Evolutionary conservation across 1,140 invertebrate species (phyloP).

Genomic region (Vanessa tameamea): DNA sequence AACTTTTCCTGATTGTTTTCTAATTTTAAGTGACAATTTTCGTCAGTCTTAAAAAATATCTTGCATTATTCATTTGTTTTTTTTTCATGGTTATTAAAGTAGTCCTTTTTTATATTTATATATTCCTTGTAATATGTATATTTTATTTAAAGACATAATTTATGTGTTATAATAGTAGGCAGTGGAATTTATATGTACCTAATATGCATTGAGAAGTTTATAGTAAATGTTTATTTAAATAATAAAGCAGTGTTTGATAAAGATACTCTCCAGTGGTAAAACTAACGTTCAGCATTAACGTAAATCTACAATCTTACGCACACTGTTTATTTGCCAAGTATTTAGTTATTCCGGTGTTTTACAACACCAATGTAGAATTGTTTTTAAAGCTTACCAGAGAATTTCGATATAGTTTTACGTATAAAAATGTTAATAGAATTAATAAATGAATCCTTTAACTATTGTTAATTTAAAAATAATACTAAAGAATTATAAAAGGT

Average conservation of each 20-base stretch:
- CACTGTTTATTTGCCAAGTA: constrained; percentile 32
- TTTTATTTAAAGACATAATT: too few relatives aligned
- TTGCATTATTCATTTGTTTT: too few relatives aligned
- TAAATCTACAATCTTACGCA: constrained; percentile 19
- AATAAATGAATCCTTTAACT: too few relatives aligned
- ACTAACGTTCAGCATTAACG: constrained; percentile 19
- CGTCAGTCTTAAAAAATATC: too few relatives aligned
- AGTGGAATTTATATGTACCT: neutral
- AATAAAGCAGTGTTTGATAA: constrained; percentile 14
- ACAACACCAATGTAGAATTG: neutral
- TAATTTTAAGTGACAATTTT: neutral
- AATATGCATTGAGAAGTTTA: neutral
- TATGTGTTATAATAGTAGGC: too few relatives aligned
- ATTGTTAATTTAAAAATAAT: neutral
- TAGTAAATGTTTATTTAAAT: constrained; percentile 15
- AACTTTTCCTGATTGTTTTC: neutral
- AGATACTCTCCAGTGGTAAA: constrained; percentile 10
- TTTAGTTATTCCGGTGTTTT: constrained; percentile 23
- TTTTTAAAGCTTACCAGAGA: neutral
- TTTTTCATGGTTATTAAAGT: too few relatives aligned
- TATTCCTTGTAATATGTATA: too few relatives aligned
- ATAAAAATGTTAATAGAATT: neutral
- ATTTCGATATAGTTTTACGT: neutral
- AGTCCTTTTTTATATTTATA: too few relatives aligned
- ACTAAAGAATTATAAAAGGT: neutral